Base-by-base conservation (phyloP, 1,140 invertebrate species). In the Halotydeus destructor region DNA sequence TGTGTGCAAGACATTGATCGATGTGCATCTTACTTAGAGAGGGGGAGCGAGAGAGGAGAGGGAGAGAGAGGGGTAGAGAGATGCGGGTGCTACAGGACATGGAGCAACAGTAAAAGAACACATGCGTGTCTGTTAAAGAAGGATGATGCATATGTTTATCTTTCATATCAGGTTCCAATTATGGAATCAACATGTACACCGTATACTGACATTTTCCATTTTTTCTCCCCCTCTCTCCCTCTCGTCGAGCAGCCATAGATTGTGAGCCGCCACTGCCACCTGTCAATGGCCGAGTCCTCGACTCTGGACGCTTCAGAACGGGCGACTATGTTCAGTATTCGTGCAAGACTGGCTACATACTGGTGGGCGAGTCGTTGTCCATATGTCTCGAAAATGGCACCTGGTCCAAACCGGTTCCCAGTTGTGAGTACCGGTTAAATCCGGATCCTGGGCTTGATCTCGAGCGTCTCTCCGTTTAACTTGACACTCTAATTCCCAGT, bases 381-480 rank as follows among this genome's bases (percentile, higher is more conserved):
- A 76, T 82, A 16, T 85, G 81, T 59, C 79, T 74, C 14, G 78
- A 83, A 58, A 77, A 72, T 49, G 80, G 80, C 27, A 75, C 73
- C 48, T 85, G 80, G 80, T 81, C 78, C 6, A 76, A 81, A 57
- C 70, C 75, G 39, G 67, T 76, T n/a, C 81, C 81, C 45, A 70
- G 75, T 53, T 85, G 80, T 62, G 62, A 73, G 63, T 34, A 19
- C 11, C 57, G 58, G 2, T 49, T 49, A 5, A 5, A 5, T 5
- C 12, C 19, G 18, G 46, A 41, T 41, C 21, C 30, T 34, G 23
- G 21, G 21, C 16, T 23, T 42, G 14, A n/a, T 22, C 5, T 16
- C n/a, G 19, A 6, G 16, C n/a, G 19, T 6, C 8, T 9, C 16
- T 6, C n/a, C 8, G n/a, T 14, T 16, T 16, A 6, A 16, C 16